Conservation (phyloP, 2,888 invertebrate species). For the Tachina lurida region DNA sequence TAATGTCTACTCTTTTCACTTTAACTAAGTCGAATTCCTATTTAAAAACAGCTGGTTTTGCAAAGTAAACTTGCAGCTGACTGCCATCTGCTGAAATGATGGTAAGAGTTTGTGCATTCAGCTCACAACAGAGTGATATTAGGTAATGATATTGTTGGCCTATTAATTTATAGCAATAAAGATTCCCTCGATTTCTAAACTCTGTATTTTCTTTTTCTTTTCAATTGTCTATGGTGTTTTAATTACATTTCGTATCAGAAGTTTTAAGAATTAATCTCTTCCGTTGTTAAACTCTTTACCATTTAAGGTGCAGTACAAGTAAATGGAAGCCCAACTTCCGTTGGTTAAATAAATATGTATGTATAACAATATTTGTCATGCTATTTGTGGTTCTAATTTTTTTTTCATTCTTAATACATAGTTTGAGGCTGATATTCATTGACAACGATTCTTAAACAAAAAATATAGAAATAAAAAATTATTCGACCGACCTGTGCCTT, state of each 20-base stretch:
- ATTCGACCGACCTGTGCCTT: constrained; percentile 34
- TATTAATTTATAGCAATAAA: no score
- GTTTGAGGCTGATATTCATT: constrained; percentile 29
- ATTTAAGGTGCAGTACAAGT: constrained; percentile 33
- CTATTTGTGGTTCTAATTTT: neutral
- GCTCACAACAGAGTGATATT: no score
- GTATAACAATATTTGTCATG: constrained; percentile 16
- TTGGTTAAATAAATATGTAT: constrained; percentile 9
- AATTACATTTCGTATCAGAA: neutral
- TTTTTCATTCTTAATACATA: neutral
- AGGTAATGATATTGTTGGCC: no score
- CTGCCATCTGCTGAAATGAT: no score
- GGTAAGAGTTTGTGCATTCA: no score
- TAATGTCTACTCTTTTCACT: no score
- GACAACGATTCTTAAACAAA: constrained; percentile 4
- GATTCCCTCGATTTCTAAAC: no score
- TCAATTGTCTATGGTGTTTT: neutral
- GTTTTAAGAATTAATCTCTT: neutral
- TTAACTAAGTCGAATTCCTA: no score
- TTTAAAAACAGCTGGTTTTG: no score
- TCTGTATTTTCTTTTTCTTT: neutral
- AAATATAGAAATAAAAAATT: neutral
- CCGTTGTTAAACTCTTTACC: neutral
- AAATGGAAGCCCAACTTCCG: constrained; percentile 59
- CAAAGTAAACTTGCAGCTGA: no score